Conservation (phyloP, 2,113 vertebrate genomes). For the Sinocyclocheilus anshuiensis region DNA sequence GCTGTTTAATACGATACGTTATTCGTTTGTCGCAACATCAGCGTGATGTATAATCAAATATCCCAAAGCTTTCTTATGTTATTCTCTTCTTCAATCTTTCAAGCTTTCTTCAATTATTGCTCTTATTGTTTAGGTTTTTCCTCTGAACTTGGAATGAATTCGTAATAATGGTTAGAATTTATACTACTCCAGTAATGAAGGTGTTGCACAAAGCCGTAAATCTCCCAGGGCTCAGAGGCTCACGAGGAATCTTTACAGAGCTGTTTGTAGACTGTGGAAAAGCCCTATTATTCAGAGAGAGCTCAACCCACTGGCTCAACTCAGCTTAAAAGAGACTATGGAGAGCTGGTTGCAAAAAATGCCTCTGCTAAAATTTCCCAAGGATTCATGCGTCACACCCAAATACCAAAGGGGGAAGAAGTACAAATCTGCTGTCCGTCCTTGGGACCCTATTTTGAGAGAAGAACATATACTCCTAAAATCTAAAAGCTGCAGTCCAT, state of each 20-base stretch:
- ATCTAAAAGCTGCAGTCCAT: conserved; percentile 22
- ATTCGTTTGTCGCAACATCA: conserved; percentile 25
- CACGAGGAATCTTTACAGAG: conserved; percentile 38
- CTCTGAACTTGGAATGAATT: conserved; percentile 19
- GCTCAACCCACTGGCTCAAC: conserved; percentile 38
- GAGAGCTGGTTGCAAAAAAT: conserved; percentile 6
- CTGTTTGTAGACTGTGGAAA: conserved; percentile 35
- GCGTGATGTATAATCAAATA: conserved; percentile 42
- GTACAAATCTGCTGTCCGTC: background rate
- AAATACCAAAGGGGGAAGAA: background rate
- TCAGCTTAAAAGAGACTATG: conserved; percentile 34
- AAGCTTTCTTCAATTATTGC: background rate
- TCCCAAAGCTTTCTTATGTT: conserved; percentile 7
- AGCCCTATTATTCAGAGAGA: conserved; percentile 45
- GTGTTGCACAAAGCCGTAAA: conserved; percentile 41
- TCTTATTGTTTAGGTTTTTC: conserved; percentile 10
- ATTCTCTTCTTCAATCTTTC: background rate
- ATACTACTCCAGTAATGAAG: conserved; percentile 37
- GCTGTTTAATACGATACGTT: conserved; percentile 20
- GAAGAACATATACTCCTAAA: conserved; percentile 14
- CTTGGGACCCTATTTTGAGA: background rate
- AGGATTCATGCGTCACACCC: background rate
- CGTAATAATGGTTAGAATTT: conserved; percentile 38
- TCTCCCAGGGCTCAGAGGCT: conserved; percentile 23
- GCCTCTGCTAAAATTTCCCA: conserved; percentile 8